Percentiles rank a stretch among this genome's conserved stretches.
Conservation (phyloP, 64 coral and sea anemone species). For the Montipora cactus region DNA sequence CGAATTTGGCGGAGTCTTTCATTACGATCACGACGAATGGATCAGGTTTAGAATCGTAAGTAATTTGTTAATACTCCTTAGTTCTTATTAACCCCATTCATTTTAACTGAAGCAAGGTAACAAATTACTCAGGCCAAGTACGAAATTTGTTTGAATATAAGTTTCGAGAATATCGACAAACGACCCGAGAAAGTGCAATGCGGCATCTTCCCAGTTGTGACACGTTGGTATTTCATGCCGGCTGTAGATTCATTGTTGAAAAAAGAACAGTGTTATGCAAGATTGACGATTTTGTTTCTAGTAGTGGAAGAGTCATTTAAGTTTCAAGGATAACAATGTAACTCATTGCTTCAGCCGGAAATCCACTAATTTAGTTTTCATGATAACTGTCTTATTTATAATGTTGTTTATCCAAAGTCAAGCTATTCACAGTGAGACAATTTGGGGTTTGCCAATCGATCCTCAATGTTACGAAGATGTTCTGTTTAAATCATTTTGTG, state of each 20-base stretch:
- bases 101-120: neutral
- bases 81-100: neutral
- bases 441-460: neutral
- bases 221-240: neutral
- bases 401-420: neutral
- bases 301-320: neutral
- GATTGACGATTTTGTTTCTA: neutral
- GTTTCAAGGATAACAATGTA: neutral
- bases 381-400: neutral
- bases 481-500: neutral
- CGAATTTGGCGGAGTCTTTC: constrained; percentile 94
- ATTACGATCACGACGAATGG: constrained; percentile 98
- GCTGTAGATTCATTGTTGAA: neutral
- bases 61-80: neutral
- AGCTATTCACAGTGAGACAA: neutral
- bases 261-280: neutral
- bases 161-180: neutral
- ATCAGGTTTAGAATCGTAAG: constrained; percentile 99
- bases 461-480: neutral
- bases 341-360: neutral
- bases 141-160: neutral
- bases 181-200: neutral
- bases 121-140: neutral
- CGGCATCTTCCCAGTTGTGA: neutral
- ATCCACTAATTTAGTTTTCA: neutral